Evolutionary conservation across 2,113 vertebrate genomes (phyloP).

Genomic region (Gymnogyps californianus): DNA sequence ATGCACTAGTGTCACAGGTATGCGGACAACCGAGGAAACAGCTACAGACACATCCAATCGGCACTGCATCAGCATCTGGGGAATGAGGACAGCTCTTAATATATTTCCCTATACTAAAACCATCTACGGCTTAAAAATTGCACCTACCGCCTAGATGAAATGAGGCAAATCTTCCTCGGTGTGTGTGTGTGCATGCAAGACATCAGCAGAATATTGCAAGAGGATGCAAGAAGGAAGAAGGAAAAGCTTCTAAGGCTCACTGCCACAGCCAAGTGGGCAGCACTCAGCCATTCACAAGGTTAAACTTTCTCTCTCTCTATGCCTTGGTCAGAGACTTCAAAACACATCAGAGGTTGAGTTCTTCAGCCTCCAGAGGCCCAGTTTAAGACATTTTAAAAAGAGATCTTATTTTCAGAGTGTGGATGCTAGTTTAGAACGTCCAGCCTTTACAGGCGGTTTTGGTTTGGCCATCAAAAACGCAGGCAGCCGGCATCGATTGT

Average conservation of each 20-base stretch:
- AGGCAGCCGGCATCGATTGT: accelerated
- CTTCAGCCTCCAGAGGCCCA: background rate
- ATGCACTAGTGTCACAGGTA: accelerated
- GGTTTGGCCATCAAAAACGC: accelerated
- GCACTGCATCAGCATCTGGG: background rate
- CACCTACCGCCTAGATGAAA: background rate
- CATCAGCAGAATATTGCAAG: background rate
- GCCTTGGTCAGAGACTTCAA: background rate
- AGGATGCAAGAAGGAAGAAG: background rate
- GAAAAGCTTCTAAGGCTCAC: background rate
- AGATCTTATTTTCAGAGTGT: background rate
- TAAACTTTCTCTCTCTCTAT: background rate
- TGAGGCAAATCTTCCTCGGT: background rate
- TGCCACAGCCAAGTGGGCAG: background rate
- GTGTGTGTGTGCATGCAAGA: too few species aligned
- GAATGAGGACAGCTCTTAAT: background rate
- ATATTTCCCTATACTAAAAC: background rate
- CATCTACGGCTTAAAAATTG: background rate
- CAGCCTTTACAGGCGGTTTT: background rate
- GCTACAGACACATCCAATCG: background rate
- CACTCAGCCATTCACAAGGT: background rate
- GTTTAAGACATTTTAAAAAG: background rate
- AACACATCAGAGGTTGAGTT: background rate
- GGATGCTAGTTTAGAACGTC: background rate
- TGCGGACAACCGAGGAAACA: accelerated